Conservation (phyloP, 2,797 vertebrate genomes). For the Nannoperca obscura region DNA sequence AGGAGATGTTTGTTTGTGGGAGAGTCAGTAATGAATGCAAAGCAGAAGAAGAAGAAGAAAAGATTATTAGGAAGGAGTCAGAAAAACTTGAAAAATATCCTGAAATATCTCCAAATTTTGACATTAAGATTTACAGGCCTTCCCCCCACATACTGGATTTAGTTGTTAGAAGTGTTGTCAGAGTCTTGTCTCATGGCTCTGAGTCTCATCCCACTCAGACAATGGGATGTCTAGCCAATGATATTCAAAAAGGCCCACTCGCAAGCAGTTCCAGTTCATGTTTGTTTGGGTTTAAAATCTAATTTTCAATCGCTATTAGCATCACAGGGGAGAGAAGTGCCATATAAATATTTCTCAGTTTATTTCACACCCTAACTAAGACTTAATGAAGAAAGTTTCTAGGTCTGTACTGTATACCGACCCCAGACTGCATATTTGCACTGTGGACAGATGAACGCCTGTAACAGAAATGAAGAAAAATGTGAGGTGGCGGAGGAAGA, state of each 20-base stretch:
- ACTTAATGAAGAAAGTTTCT: not conserved
- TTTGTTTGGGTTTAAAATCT: constrained; percentile 16
- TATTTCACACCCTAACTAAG: not conserved
- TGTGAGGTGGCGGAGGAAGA: constrained; percentile 43
- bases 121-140: constrained; percentile 39
- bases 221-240: constrained; percentile 46
- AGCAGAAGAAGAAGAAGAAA: not conserved
- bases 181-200: constrained; percentile 24
- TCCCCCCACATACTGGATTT: constrained; percentile 49
- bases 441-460: constrained; percentile 24
- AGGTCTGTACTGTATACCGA: not conserved
- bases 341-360: not conserved
- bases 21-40: constrained; percentile 58
- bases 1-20: constrained; percentile 64
- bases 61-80: constrained; percentile 43
- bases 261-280: constrained; percentile 13
- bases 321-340: not conserved
- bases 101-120: constrained; percentile 52
- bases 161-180: constrained; percentile 52
- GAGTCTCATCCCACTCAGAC: constrained; percentile 57
- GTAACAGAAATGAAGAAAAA: constrained; percentile 60
- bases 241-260: constrained; percentile 35
- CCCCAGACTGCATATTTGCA: constrained; percentile 12
- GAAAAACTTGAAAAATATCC: constrained; percentile 27
- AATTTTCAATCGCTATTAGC: constrained; percentile 3